These are phyloP conservation scores for Pelagia noctiluca DNA, from an alignment of 30 jellyfish, hydroid and myxozoan species.

Conservation along the genomic window DNA sequence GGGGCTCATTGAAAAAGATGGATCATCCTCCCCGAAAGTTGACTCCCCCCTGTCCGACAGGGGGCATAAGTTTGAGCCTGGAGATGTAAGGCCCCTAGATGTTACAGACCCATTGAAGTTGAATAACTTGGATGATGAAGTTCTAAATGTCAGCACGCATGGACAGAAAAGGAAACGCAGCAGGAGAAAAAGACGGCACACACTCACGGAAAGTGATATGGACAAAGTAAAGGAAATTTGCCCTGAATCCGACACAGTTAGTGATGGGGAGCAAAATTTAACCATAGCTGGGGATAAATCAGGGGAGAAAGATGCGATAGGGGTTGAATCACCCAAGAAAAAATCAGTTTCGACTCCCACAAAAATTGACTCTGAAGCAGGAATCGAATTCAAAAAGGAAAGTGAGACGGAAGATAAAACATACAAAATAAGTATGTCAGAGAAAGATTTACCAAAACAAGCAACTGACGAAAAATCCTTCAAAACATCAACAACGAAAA, in stretches of 20 bases:
- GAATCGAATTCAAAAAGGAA: slow-evolving; percentile 7
- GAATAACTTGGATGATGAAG: slow-evolving; percentile 80
- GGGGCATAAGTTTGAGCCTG: slow-evolving; percentile 71
- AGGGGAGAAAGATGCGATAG: not conserved
- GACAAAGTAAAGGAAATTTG: slow-evolving; percentile 17
- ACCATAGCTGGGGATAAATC: not conserved
- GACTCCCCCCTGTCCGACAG: slow-evolving; percentile 79
- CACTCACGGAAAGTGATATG: slow-evolving; percentile 63
- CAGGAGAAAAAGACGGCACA: slow-evolving; percentile 69
- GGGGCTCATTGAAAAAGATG: slow-evolving; percentile 59
- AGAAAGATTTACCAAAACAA: not conserved
- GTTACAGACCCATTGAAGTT: slow-evolving; percentile 84
- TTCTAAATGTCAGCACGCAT: slow-evolving; percentile 50
- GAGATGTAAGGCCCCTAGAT: slow-evolving; percentile 81
- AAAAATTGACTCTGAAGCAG: not conserved
- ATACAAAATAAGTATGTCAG: not conserved
- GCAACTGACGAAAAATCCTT: not conserved
- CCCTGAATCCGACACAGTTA: not conserved
- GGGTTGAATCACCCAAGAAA: not conserved
- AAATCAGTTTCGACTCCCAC: not conserved
- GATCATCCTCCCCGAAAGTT: slow-evolving; percentile 62
- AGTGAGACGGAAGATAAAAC: slow-evolving; percentile 52
- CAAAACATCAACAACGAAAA: not conserved
- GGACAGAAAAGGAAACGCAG: slow-evolving; percentile 73
- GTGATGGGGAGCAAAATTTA: not conserved